A percentile compares a stretch with the other conserved stretches of the same genome.
Evolutionary conservation across 2,888 invertebrate species (phyloP).

Genomic region (Fragum whitleyi): DNA sequence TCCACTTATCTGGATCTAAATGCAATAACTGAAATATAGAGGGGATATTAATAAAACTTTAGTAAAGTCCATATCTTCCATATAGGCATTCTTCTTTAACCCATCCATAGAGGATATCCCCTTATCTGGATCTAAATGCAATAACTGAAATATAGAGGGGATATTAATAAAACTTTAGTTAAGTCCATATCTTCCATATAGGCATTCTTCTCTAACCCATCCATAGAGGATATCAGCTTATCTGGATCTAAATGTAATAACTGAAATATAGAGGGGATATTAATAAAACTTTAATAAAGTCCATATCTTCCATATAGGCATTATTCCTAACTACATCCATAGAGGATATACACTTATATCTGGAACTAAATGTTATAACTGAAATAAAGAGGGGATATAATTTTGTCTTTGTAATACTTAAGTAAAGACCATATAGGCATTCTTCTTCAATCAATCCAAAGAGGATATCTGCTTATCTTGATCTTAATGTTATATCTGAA

Average conservation of each 20-base stretch:
- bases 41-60: conserved; percentile 88
- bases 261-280: too few relatives aligned
- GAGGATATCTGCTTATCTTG: too few relatives aligned
- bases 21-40: conserved; percentile 85
- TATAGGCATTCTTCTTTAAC: conserved; percentile 88
- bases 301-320: conserved; percentile 88
- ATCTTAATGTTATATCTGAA: too few relatives aligned
- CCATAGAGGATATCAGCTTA: conserved; percentile 88
- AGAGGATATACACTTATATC: conserved; percentile 88
- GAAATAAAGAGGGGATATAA: conserved; percentile 83
- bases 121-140: conserved; percentile 87
- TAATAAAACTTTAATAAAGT: conserved; percentile 88
- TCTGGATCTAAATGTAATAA: conserved; percentile 87
- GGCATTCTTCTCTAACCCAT: conserved; percentile 68
- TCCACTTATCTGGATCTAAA: conserved; percentile 88
- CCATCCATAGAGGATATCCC: conserved; percentile 89
- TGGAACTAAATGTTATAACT: conserved; percentile 87
- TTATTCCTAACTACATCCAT: conserved; percentile 89
- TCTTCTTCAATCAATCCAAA: conserved; percentile 84
- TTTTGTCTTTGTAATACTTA: conserved; percentile 87
- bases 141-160: conserved; percentile 82
- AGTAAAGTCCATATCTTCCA: conserved; percentile 88
- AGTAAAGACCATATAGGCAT: conserved; percentile 87
- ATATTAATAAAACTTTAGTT: conserved; percentile 87
- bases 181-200: conserved; percentile 86